These are phyloP conservation scores for Ibidorhyncha struthersii DNA, from an alignment of 2,113 vertebrate species.

Conservation along the genomic window DNA sequence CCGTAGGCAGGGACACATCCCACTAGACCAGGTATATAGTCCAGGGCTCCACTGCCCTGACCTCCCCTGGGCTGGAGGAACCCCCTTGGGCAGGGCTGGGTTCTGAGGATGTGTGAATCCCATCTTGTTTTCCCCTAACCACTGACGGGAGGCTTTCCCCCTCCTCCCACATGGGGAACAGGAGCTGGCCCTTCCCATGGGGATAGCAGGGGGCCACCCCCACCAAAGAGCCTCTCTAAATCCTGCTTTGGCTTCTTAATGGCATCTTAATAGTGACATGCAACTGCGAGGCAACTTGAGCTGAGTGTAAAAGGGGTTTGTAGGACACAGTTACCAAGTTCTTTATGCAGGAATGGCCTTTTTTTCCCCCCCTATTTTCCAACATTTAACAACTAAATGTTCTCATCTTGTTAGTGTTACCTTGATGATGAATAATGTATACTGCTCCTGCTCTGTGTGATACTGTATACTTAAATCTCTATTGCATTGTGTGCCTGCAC, in stretches of 20 bases:
- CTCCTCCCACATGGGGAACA: background rate
- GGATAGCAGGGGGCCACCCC: accelerated
- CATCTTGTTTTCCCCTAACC: background rate
- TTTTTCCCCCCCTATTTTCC: background rate
- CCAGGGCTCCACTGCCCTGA: no score
- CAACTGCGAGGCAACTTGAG: background rate
- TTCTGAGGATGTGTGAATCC: background rate
- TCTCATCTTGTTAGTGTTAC: slow-evolving; percentile 2
- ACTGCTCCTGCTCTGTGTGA: background rate
- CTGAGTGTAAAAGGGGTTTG: background rate
- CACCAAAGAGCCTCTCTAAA: background rate
- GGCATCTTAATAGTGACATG: background rate
- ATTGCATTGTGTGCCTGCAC: background rate
- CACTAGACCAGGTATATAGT: no score
- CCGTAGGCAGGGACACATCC: no score
- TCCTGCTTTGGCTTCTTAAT: background rate
- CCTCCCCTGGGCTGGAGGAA: background rate
- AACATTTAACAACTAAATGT: background rate
- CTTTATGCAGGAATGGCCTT: background rate
- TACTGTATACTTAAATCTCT: background rate
- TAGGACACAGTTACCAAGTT: background rate
- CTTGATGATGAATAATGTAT: slow-evolving; percentile 40
- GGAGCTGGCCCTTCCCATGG: background rate
- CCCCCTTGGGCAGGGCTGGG: background rate
- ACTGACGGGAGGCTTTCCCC: background rate